Conservation (phyloP, 2,113 vertebrate species). For the Spheniscus mendiculus region DNA sequence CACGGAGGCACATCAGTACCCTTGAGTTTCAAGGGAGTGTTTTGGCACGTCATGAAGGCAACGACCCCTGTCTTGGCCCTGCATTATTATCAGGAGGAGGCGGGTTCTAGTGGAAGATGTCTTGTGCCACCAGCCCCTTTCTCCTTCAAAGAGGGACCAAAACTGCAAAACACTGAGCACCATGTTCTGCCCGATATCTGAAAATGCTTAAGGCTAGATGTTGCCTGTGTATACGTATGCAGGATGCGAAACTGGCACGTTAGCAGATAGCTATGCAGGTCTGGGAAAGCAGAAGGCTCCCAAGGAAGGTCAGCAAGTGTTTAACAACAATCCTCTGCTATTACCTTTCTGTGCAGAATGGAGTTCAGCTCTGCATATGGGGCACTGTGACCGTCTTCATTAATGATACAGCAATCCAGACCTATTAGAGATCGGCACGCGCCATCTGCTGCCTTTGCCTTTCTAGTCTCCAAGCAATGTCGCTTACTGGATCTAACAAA, state of each 20-base stretch:
- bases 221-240: rapidly evolving
- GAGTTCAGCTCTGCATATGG: neutral
- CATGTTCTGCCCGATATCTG: rapidly evolving
- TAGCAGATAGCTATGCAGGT: neutral
- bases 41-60: neutral
- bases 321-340: neutral
- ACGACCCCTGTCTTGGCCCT: rapidly evolving
- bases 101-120: neutral
- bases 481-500: neutral
- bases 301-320: too few relatives aligned
- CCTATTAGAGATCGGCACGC: rapidly evolving
- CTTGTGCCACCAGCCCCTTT: neutral
- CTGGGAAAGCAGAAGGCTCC: neutral
- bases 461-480: neutral
- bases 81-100: neutral
- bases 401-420: neutral
- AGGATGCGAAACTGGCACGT: rapidly evolving
- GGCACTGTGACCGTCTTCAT: neutral
- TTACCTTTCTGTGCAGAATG: neutral
- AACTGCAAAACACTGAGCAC: neutral
- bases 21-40: rapidly evolving
- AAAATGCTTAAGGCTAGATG: rapidly evolving
- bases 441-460: neutral
- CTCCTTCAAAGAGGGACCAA: neutral
- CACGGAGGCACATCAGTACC: rapidly evolving